Evolutionary conservation across 2,113 vertebrate genomes (phyloP), one percentile per base, ranked within the genome.

Genomic region (Etheostoma spectabile): DNA sequence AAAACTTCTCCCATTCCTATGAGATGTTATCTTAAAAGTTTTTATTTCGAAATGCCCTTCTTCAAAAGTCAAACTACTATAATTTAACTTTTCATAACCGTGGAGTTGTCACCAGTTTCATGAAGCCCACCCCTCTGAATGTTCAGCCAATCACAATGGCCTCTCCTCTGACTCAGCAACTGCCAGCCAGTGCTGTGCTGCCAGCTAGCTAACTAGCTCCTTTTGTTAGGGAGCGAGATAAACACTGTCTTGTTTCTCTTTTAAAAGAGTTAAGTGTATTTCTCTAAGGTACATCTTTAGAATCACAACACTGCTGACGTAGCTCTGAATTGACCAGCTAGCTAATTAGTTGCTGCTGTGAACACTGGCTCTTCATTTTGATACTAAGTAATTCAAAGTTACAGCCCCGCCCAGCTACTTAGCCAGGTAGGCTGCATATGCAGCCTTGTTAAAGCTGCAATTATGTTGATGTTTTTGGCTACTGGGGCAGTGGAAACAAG

Each of bases 1-100:
- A 33, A 67, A 63, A 52, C 14, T 51, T 56, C 42, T 24, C 38
- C 33, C 21, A n/a, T 30, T 18, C 53, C 65, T 75, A 45, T 73
- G 24, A 67, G 67, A 35, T 18, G 19, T 10, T 15, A 56, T 56
- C 53, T 57, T 35, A 80, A 12, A 60, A 48, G 21, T 53, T 66
- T 22, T 56, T 38, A 19, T 73, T 67, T 61, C 24, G 71, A 27
- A 22, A 48, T 57, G 21, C 27, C 12, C 5, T 55, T 68, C 63
- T 48, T 66, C 22, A 35, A 12, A 49, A 35, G 14, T 49, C 27
- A 3, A 38, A 38, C 38, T 42, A 42, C 38, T 11, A 10, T 19
- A 55, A 51, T 33, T 48, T 77, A 67, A 72, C 46, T 67, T 72
- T 65, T 52, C n/a, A n/a, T n/a, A 57, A 68, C 56, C 24, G 49